Conservation (phyloP, 2,888 invertebrate species). For the Gasteruption jaculator region DNA sequence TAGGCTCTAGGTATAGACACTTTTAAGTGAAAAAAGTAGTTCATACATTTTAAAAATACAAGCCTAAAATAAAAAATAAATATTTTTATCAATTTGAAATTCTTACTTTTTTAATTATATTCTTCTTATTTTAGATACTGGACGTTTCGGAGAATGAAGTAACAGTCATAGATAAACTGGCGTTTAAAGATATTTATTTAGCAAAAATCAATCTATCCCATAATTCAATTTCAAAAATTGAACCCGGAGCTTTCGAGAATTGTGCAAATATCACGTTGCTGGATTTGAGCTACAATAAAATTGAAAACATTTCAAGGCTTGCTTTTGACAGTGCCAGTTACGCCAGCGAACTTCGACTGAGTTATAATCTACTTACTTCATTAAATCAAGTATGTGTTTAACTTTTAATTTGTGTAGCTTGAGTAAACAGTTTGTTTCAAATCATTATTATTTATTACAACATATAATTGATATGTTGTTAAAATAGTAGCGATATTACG, state of each 20-base stretch:
- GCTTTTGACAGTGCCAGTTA: constrained; percentile 81
- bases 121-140: constrained; percentile 58
- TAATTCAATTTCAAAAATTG: constrained; percentile 70
- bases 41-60: no score
- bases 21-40: no score
- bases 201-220: constrained; percentile 77
- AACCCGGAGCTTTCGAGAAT: constrained; percentile 74
- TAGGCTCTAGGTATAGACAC: no score
- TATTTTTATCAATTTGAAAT: no score
- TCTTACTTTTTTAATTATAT: no score
- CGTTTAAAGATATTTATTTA: constrained; percentile 80
- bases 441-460: background rate
- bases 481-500: no score
- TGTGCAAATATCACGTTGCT: constrained; percentile 81
- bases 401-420: background rate
- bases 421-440: constrained; percentile 3
- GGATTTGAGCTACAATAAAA: constrained; percentile 75
- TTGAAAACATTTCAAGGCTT: constrained; percentile 62
- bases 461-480: background rate
- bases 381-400: constrained; percentile 62
- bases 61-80: no score
- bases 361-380: constrained; percentile 72
- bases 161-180: constrained; percentile 70
- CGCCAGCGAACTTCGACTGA: constrained; percentile 70
- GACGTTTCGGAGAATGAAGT: constrained; percentile 81